Evolutionary conservation across 2,797 vertebrate genomes (phyloP), one percentile per base, ranked within the genome.

Genomic region (Enteromius viviparus): DNA sequence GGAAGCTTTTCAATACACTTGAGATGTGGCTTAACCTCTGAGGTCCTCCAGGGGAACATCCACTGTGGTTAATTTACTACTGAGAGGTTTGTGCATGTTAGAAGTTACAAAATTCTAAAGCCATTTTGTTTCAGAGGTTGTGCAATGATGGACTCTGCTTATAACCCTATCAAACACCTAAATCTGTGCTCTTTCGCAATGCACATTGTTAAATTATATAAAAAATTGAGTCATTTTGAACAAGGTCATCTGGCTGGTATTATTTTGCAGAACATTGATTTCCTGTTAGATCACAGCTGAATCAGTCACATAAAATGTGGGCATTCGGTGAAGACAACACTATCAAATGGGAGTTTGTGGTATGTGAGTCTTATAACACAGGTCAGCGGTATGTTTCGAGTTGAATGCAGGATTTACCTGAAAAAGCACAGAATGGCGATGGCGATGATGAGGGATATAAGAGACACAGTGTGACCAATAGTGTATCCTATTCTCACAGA

Each of bases 401-500:
- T 37, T 60, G 47, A 5, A 62, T 65, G 58, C 74, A 53, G 26
- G 76, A 83, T 89, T 94, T 90, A 96, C 95, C 93, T 92, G 81
- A 96, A 95, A 47, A 94, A 82, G 87, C 93, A 95, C 76, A 96
- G 88, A 80, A 94, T 93, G 84, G 95, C 91, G 88, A 97, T 97
- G 87, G 97, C 97, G 0, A 93, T 86, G 0, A 95, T 95, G 75
- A 99, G 96, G 69, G 96, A 94, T 5, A 96, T 88, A 19, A 99
- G 95, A 0, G 98, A 99, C 5, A 98, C 88, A 14, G 96, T 95
- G 90, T 99, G 95, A n/a, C 98, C 98, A 0, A 99, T 89, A 83
- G 97, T 98, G 93, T 99, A 99, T 64, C 97, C 96, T 0, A 95
- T 97, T 95, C 96, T 97, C 90, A 99, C 92, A 0, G 94, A 92